These are phyloP conservation scores for Apogon talboti DNA, from an alignment of 2,797 vertebrate genomes.

Conservation along the genomic window DNA sequence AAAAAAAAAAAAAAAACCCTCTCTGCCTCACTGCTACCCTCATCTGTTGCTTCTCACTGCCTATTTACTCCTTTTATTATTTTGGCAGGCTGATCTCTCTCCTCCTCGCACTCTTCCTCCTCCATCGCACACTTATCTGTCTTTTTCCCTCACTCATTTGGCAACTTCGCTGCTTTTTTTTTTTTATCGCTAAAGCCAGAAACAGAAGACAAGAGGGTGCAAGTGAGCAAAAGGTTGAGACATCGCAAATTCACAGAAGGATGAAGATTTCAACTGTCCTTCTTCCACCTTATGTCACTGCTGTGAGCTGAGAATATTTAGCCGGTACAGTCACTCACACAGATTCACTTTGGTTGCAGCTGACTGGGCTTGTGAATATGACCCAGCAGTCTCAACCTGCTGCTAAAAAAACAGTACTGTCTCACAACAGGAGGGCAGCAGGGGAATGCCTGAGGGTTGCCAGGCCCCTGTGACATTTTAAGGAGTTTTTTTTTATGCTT, in stretches of 20 bases:
- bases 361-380: slow-evolving; percentile 58
- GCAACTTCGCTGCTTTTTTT: slow-evolving; percentile 59
- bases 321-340: slow-evolving; percentile 29
- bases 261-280: slow-evolving; percentile 36
- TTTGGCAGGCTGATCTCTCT: slow-evolving; percentile 70
- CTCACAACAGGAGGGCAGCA: slow-evolving; percentile 62
- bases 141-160: slow-evolving; percentile 62
- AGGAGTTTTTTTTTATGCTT: slow-evolving; percentile 60
- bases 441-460: slow-evolving; percentile 59
- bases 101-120: slow-evolving; percentile 66
- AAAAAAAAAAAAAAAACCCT: slow-evolving; percentile 49
- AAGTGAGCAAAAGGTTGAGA: slow-evolving; percentile 44
- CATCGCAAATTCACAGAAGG: slow-evolving; percentile 29
- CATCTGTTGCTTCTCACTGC: slow-evolving; percentile 78
- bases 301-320: slow-evolving; percentile 26
- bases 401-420: slow-evolving; percentile 68
- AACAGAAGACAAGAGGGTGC: slow-evolving; percentile 49
- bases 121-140: slow-evolving; percentile 64
- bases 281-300: slow-evolving; percentile 26
- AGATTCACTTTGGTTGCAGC: slow-evolving; percentile 58
- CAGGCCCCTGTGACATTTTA: slow-evolving; percentile 69
- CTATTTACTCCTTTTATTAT: slow-evolving; percentile 74
- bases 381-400: slow-evolving; percentile 65
- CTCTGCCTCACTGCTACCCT: slow-evolving; percentile 62
- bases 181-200: slow-evolving; percentile 43